Conservation (phyloP, 2,797 vertebrate species). For the Fringilla coelebs region DNA sequence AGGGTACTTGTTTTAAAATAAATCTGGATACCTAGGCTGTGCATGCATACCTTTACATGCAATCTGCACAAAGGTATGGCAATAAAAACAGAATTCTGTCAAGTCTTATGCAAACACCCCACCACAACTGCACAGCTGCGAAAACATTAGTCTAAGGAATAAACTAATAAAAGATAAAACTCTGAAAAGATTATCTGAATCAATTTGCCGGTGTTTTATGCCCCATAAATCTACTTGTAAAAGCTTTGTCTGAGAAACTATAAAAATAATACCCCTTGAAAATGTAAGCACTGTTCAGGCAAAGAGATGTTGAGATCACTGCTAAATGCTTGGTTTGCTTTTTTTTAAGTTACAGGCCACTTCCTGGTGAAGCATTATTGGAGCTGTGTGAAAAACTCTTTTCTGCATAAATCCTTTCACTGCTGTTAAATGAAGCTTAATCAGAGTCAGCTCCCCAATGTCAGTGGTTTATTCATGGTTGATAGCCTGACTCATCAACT, state of each 20-base stretch:
- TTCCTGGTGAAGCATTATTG: not conserved
- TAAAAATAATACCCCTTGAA: constrained; percentile 24
- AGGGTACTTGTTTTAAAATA: not conserved
- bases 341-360: not conserved
- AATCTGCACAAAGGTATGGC: not conserved
- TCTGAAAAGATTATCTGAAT: constrained; percentile 5
- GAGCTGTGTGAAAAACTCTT: not conserved
- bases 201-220: not conserved
- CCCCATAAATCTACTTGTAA: not conserved
- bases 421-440: constrained; percentile 10
- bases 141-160: constrained; percentile 44
- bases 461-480: constrained; percentile 14
- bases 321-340: not conserved
- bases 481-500: constrained; percentile 43
- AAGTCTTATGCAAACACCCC: constrained; percentile 11
- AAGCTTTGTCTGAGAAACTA: constrained; percentile 9
- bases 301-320: not conserved
- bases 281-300: not conserved
- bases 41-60: not conserved
- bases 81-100: constrained; percentile 8
- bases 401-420: constrained; percentile 29
- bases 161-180: constrained; percentile 11
- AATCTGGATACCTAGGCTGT: not conserved
- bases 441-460: not conserved
- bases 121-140: constrained; percentile 18